Conservation (phyloP, 2,888 invertebrate species). For the Callyntrura sp. region DNA sequence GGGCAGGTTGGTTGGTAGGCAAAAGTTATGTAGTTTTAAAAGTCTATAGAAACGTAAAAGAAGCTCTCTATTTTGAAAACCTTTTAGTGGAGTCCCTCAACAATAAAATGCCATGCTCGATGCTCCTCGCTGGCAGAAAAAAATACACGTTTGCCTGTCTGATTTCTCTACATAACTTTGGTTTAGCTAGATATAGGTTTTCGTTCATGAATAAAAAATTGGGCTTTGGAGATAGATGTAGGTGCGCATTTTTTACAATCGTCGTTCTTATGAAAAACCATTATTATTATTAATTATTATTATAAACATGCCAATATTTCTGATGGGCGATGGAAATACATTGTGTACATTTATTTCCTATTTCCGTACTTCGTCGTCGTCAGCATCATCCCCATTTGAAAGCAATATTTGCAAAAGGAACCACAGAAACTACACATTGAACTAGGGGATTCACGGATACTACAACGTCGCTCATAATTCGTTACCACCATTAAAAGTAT, state of each 20-base stretch:
- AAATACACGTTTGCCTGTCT: too few relatives aligned
- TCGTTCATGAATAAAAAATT: too few relatives aligned
- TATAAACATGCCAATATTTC: neutral
- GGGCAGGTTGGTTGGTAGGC: neutral
- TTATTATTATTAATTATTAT: slow-evolving; percentile 13
- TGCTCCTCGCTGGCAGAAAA: neutral
- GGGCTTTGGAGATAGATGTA: too few relatives aligned
- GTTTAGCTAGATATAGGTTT: too few relatives aligned
- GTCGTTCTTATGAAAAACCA: neutral
- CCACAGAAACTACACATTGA: neutral
- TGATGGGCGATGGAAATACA: too few relatives aligned
- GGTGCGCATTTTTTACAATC: too few relatives aligned
- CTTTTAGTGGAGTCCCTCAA: slow-evolving; percentile 38
- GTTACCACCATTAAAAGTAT: slow-evolving; percentile 15
- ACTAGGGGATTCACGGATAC: neutral
- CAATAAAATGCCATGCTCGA: neutral
- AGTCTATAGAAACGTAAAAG: neutral
- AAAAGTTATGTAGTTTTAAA: neutral
- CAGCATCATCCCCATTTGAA: too few relatives aligned
- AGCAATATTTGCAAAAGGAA: neutral
- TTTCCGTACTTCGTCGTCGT: too few relatives aligned
- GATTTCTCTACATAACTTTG: too few relatives aligned
- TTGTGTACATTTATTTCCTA: too few relatives aligned
- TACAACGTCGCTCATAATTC: slow-evolving; percentile 7
- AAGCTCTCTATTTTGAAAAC: slow-evolving; percentile 42